A percentile compares a stretch with the other conserved stretches of the same genome.
phyloP scores from a whole-genome alignment of 2,113 vertebrate genomes.

The Redunca redunca region DNA sequence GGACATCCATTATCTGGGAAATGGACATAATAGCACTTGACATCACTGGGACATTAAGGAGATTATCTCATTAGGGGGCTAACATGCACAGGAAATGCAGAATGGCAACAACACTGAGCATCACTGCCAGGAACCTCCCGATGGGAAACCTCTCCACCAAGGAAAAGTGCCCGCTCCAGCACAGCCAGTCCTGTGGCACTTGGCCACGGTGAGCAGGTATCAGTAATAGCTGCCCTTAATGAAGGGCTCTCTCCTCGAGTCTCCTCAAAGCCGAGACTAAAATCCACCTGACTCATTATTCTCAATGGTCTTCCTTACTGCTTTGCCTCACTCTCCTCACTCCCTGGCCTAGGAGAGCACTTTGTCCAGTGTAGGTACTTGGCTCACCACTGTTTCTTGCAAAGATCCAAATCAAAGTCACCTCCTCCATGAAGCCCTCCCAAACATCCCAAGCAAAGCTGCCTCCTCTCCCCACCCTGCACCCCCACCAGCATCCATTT shows the following conservation, averaged over 20 bases:
- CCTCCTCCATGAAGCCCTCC: neutral
- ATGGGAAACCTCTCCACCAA: neutral
- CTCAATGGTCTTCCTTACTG: no score
- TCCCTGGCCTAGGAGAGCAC: neutral
- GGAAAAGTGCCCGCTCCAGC: neutral
- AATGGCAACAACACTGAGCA: neutral
- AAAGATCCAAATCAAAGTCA: neutral
- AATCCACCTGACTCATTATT: neutral
- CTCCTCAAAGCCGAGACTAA: neutral
- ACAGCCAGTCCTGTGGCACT: neutral
- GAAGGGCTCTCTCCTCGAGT: neutral
- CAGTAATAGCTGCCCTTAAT: neutral
- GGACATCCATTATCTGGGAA: slow-evolving; percentile 26
- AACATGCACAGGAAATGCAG: neutral
- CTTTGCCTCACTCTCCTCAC: neutral
- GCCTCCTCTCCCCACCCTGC: neutral
- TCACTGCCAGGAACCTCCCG: neutral
- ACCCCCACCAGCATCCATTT: neutral
- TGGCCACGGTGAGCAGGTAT: neutral
- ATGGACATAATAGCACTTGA: slow-evolving; percentile 40
- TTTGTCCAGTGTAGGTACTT: neutral
- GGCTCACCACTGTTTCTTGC: neutral
- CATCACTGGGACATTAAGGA: slow-evolving; percentile 32
- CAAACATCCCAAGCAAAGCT: neutral
- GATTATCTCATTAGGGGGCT: slow-evolving; percentile 40